Evolutionary conservation across 2,888 invertebrate genomes (phyloP).

Genomic region (Geotrupes spiniger): DNA sequence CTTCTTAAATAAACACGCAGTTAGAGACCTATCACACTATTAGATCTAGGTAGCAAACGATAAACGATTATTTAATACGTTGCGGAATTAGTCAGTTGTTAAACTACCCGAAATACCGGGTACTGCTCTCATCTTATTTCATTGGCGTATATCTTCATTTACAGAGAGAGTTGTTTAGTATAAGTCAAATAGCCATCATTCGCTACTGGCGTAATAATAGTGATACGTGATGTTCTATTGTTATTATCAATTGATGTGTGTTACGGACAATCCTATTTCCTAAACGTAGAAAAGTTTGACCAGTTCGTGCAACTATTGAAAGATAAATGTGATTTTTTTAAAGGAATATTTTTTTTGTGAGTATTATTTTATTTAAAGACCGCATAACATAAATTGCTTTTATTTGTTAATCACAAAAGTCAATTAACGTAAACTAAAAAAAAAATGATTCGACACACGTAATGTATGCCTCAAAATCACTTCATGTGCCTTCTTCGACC

Average conservation of each 20-base stretch:
- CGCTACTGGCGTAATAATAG: neutral
- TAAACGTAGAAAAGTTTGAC: conserved; percentile 1
- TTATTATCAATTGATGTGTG: conserved; percentile 7
- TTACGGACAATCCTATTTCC: conserved; percentile 7
- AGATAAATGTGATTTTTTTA: neutral
- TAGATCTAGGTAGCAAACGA: no score
- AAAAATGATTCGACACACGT: no score
- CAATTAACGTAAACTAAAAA: no score
- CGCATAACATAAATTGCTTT: neutral
- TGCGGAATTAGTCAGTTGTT: no score
- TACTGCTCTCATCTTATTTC: conserved; percentile 1
- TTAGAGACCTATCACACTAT: no score
- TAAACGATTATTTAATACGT: no score
- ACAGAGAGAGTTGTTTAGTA: neutral
- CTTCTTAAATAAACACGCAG: no score
- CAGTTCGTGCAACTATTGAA: neutral
- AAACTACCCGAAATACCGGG: neutral
- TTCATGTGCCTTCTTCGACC: no score
- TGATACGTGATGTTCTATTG: conserved; percentile 8
- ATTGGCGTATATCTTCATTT: neutral
- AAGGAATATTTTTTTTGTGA: no score
- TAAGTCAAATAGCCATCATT: neutral
- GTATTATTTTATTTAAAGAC: neutral
- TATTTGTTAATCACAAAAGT: neutral
- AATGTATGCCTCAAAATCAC: no score